A percentile compares a stretch with the other conserved stretches of the same genome.
These are phyloP conservation scores for Argyra leucocephala DNA, from an alignment of 2,888 invertebrate species.

Conservation along the genomic window DNA sequence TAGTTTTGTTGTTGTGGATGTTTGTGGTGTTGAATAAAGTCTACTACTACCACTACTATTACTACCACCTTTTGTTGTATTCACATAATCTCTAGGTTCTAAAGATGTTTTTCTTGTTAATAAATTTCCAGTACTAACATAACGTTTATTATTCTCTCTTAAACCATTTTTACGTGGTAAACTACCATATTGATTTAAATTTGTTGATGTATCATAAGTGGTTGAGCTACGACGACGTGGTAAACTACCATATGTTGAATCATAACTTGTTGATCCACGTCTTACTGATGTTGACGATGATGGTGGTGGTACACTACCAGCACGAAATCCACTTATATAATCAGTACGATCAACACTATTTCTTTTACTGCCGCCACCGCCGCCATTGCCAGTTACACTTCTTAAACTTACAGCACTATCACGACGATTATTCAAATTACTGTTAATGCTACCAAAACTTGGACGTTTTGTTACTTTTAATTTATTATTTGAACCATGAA, in stretches of 20 bases:
- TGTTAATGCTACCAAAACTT: conserved; percentile 8
- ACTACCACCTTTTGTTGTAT: not conserved
- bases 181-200: not conserved
- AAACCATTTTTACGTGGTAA: not conserved
- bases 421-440: not conserved
- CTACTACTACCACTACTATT: not conserved
- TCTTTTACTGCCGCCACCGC: conserved; percentile 7
- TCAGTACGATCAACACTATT: conserved; percentile 7
- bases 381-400: not conserved
- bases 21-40: not conserved
- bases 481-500: not conserved
- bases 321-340: not conserved
- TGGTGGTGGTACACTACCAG: conserved; percentile 1
- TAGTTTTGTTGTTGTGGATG: not conserved
- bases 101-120: conserved; percentile 5
- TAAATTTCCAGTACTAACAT: not conserved
- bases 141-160: not conserved
- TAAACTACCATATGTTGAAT: conserved; percentile 1
- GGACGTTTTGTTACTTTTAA: not conserved
- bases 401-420: conserved; percentile 8
- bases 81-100: conserved; percentile 11
- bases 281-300: not conserved
- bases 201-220: too few species aligned
- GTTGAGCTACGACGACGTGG: not conserved
- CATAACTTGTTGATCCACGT: conserved; percentile 1